Percentiles rank a stretch among this genome's conserved stretches.
phyloP scores from a whole-genome alignment of 1,140 invertebrate species.

The Drosophila grimshawi region DNA sequence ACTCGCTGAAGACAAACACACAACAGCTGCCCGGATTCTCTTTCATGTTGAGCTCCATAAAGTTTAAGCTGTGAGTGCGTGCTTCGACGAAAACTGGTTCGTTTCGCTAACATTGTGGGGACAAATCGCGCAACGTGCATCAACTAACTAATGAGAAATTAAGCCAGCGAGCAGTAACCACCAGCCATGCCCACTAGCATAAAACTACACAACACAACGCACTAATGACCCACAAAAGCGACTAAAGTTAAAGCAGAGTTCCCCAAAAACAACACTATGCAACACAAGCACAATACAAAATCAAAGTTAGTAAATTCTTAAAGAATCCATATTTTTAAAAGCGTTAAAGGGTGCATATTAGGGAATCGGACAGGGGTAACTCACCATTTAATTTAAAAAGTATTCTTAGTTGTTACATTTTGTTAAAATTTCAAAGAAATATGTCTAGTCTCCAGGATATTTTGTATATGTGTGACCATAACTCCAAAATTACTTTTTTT shows the following conservation, averaged over 20 bases:
- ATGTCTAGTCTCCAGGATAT: no score
- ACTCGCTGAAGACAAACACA: constrained; percentile 31
- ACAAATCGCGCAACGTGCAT: constrained; percentile 73
- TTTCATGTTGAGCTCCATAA: constrained; percentile 16
- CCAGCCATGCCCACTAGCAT: background rate
- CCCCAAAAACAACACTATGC: background rate
- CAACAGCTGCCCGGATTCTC: constrained; percentile 28
- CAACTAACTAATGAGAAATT: constrained; percentile 79
- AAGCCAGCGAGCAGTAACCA: constrained; percentile 39
- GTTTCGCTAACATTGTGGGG: constrained; percentile 60
- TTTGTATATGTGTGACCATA: no score
- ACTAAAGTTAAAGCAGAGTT: constrained; percentile 44
- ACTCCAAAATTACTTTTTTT: no score
- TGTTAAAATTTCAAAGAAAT: no score
- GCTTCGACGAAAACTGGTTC: constrained; percentile 23
- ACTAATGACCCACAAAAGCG: constrained; percentile 67
- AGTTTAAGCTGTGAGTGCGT: constrained; percentile 36
- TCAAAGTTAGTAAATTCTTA: background rate
- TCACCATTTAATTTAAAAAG: no score
- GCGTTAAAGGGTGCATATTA: no score
- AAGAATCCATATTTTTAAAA: no score
- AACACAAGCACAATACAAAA: background rate
- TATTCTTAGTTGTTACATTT: no score
- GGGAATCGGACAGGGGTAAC: no score
- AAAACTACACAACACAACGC: constrained; percentile 49